Conservation (phyloP, 2,888 invertebrate species). For the Kuschelorhynchus macadamiae region DNA sequence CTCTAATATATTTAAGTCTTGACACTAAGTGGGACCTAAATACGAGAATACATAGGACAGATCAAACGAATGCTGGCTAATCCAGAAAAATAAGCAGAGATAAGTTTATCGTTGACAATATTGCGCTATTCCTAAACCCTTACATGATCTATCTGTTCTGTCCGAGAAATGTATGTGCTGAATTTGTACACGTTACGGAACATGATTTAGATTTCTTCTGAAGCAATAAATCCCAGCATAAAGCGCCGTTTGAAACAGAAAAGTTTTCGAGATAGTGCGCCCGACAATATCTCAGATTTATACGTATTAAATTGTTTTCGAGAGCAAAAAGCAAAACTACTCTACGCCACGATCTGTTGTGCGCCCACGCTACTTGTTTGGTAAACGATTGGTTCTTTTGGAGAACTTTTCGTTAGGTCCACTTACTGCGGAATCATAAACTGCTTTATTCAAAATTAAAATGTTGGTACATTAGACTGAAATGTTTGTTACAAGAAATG, state of each 20-base stretch:
- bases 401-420: no score
- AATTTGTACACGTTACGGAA: constrained; percentile 51
- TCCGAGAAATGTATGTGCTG: constrained; percentile 49
- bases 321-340: constrained; percentile 34
- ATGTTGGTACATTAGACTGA: no score
- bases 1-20: no score
- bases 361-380: no score
- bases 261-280: constrained; percentile 48
- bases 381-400: no score
- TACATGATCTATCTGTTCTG: constrained; percentile 50
- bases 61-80: constrained; percentile 43
- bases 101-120: constrained; percentile 54
- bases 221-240: constrained; percentile 45
- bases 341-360: constrained; percentile 23
- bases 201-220: constrained; percentile 49
- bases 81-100: constrained; percentile 50
- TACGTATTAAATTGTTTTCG: constrained; percentile 47
- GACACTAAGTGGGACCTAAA: constrained; percentile 13
- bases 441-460: no score
- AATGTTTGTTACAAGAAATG: no score
- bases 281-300: constrained; percentile 49
- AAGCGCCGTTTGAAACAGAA: constrained; percentile 47
- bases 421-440: no score
- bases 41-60: constrained; percentile 34
- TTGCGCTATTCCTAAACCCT: constrained; percentile 50